A percentile compares a stretch with the other conserved stretches of the same genome.
These are phyloP conservation scores for Drosophila pseudoananassae DNA, from an alignment of 1,140 invertebrate genomes.

Conservation along the genomic window DNA sequence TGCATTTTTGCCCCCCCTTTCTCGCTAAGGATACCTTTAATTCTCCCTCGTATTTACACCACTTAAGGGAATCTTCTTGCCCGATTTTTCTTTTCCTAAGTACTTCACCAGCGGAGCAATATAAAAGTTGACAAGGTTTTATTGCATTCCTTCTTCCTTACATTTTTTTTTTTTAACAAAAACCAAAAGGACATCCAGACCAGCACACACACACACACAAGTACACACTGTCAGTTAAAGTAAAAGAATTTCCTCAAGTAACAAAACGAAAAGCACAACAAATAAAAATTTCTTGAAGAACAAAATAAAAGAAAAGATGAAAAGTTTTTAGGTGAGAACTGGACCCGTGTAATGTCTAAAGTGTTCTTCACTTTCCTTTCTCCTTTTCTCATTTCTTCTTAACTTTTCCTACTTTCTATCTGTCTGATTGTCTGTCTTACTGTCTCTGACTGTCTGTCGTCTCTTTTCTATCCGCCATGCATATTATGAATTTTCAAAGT, in stretches of 20 bases:
- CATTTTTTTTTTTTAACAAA: conserved; percentile 5
- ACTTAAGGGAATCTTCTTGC: conserved; percentile 16
- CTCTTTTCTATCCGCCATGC: conserved; percentile 21
- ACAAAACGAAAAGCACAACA: conserved; percentile 18
- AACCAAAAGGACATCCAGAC: conserved; percentile 33
- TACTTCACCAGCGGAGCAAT: conserved; percentile 36
- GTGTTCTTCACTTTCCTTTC: conserved; percentile 5
- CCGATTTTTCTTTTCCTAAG: conserved; percentile 9
- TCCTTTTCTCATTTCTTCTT: not conserved
- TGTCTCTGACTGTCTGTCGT: not conserved
- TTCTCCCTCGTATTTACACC: conserved; percentile 23
- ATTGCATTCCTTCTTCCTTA: conserved; percentile 32
- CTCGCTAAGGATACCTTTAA: conserved; percentile 18
- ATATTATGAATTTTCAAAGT: conserved; percentile 44
- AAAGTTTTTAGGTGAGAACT: conserved; percentile 40
- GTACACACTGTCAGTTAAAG: conserved; percentile 15
- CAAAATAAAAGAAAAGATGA: not conserved
- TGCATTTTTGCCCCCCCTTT: not conserved
- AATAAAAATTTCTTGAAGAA: conserved; percentile 14
- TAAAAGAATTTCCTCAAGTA: conserved; percentile 24
- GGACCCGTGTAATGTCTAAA: conserved; percentile 34
- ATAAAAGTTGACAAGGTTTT: conserved; percentile 49
- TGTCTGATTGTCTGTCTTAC: not conserved
- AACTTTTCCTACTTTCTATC: conserved; percentile 7
- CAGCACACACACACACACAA: conserved; percentile 16